Evolutionary conservation across 1,140 invertebrate genomes (phyloP).

Genomic region (Sminthurides bifidus): DNA sequence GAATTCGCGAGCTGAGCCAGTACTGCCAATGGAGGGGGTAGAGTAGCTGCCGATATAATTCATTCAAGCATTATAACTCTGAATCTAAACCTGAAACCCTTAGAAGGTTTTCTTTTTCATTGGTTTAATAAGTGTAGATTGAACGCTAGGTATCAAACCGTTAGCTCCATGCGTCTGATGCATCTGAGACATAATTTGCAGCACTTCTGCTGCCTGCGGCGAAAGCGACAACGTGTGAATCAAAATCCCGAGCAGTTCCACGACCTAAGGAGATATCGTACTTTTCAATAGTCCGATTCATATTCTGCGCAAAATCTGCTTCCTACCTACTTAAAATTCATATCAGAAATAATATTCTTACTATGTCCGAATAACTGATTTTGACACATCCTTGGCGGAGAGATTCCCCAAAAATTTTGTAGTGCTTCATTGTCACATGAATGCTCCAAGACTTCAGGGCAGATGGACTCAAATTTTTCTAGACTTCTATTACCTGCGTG

Average conservation of each 20-base stretch:
- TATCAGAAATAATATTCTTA: neutral
- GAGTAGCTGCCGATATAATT: no score
- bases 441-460: no score
- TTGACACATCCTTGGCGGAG: neutral
- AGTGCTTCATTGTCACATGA: slow-evolving; percentile 4
- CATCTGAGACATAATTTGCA: no score
- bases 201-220: no score
- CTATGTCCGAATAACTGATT: neutral
- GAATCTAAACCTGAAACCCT: neutral
- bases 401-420: neutral
- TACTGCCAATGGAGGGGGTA: no score
- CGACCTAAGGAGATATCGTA: no score
- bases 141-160: neutral
- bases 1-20: no score
- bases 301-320: neutral
- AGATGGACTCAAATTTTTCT: no score
- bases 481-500: no score
- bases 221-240: neutral
- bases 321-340: neutral
- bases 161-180: neutral
- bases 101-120: neutral
- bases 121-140: neutral
- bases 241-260: slow-evolving; percentile 1
- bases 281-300: neutral
- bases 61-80: neutral